phyloP scores from a whole-genome alignment of 2,888 invertebrate genomes.

The Clunio marinus region DNA sequence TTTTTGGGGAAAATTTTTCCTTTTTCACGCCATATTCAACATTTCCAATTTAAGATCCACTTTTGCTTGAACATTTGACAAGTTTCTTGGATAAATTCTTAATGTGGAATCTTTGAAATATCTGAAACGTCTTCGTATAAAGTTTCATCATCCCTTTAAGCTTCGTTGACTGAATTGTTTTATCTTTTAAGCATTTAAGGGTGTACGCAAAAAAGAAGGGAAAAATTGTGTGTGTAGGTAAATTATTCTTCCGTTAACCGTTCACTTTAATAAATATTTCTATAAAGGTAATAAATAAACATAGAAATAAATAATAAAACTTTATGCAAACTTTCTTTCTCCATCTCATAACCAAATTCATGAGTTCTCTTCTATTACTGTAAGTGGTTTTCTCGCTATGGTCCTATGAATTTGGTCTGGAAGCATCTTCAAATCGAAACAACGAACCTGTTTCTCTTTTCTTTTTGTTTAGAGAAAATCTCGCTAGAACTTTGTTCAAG shows the following conservation, averaged over 20 bases:
- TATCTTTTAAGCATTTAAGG: too few species aligned
- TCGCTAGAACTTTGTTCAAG: background rate
- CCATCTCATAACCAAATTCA: conserved; percentile 9
- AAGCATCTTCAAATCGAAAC: too few species aligned
- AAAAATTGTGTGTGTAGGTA: too few species aligned
- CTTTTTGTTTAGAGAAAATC: background rate
- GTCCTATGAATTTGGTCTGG: too few species aligned
- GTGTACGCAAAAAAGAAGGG: too few species aligned
- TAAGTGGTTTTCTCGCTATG: background rate
- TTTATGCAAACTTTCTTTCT: background rate
- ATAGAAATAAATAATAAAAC: conserved; percentile 18
- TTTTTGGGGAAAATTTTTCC: background rate
- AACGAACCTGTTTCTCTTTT: conserved; percentile 11
- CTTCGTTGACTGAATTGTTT: too few species aligned
- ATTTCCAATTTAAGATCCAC: background rate
- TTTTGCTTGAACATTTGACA: background rate
- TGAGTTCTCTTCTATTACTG: conserved; percentile 1
- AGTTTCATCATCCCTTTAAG: too few species aligned
- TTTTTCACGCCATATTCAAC: background rate
- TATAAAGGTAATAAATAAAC: conserved; percentile 12
- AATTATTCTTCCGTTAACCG: background rate
- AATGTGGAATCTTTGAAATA: background rate
- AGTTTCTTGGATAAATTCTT: too few species aligned
- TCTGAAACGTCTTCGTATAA: background rate
- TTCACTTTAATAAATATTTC: background rate